Evolutionary conservation across 1,140 invertebrate genomes (phyloP).

Genomic region (Drosophila rhopaloa): DNA sequence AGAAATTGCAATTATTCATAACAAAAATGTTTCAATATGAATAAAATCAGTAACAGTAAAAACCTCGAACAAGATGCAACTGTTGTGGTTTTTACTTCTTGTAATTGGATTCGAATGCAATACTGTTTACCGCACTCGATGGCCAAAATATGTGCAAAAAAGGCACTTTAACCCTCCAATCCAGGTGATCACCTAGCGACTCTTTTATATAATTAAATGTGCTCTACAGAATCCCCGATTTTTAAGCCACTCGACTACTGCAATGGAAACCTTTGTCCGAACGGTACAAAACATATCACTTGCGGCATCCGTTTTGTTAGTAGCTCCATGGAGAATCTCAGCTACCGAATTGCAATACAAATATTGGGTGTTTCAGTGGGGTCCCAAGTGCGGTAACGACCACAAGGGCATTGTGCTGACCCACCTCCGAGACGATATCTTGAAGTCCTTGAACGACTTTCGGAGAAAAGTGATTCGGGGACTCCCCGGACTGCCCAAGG

Average conservation of each 20-base stretch:
- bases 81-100: not conserved
- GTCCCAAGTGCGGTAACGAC: conserved; percentile 1
- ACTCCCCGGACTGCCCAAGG: not conserved
- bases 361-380: conserved; percentile 4
- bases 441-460: not conserved
- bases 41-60: not conserved
- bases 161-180: not conserved
- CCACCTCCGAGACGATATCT: not conserved
- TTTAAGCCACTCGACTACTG: conserved; percentile 13
- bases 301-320: conserved; percentile 27
- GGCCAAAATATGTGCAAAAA: not conserved
- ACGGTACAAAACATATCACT: not conserved
- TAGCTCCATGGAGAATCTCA: not conserved
- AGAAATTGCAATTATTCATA: conserved; percentile 2
- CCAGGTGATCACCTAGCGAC: not conserved
- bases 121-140: conserved; percentile 1
- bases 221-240: not conserved
- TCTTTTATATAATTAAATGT: too few relatives aligned
- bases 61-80: not conserved
- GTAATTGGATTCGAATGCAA: not conserved
- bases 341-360: not conserved
- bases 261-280: conserved; percentile 2
- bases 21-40: not conserved
- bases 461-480: not conserved
- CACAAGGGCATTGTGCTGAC: conserved; percentile 5